phyloP scores from a whole-genome alignment of 2,888 invertebrate genomes.

The Caenorhabditis angaria region DNA sequence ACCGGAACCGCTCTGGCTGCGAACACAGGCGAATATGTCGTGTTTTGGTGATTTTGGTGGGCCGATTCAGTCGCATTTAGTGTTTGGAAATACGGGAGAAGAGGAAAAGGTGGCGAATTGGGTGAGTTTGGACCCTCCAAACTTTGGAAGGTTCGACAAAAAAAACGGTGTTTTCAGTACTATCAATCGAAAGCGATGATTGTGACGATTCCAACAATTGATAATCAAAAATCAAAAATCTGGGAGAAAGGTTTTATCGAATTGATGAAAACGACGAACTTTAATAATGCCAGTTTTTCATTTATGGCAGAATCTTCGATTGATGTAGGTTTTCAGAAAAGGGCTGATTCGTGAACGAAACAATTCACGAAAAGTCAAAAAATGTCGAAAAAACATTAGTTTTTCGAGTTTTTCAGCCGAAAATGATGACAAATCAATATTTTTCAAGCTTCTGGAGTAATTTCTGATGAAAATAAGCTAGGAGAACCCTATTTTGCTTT shows the following conservation, averaged over 20 bases:
- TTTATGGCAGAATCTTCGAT: constrained; percentile 34
- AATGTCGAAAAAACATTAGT: too few relatives aligned
- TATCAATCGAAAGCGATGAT: constrained; percentile 9
- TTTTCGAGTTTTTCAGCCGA: too few relatives aligned
- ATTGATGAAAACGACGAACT: constrained; percentile 10
- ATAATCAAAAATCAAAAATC: background rate
- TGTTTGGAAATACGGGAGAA: constrained; percentile 1
- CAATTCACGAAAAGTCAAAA: background rate
- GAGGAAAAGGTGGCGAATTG: background rate
- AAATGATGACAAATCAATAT: too few relatives aligned
- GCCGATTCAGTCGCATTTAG: constrained; percentile 12
- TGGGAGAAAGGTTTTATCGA: constrained; percentile 29
- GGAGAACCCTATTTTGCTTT: too few relatives aligned
- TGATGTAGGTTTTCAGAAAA: constrained; percentile 9
- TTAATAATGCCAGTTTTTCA: constrained; percentile 11
- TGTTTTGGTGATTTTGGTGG: constrained; percentile 35
- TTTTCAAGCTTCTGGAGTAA: too few relatives aligned
- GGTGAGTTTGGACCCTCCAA: background rate
- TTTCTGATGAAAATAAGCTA: too few relatives aligned
- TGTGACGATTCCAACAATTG: constrained; percentile 16
- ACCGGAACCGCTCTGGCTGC: constrained; percentile 8
- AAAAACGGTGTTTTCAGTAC: constrained; percentile 13
- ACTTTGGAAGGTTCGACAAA: background rate
- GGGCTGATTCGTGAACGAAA: background rate
- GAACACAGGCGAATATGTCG: constrained; percentile 14